Evolutionary conservation across 2,797 vertebrate genomes (phyloP), one percentile per base, ranked within the genome.

Genomic region (Takifugu ocellatus): DNA sequence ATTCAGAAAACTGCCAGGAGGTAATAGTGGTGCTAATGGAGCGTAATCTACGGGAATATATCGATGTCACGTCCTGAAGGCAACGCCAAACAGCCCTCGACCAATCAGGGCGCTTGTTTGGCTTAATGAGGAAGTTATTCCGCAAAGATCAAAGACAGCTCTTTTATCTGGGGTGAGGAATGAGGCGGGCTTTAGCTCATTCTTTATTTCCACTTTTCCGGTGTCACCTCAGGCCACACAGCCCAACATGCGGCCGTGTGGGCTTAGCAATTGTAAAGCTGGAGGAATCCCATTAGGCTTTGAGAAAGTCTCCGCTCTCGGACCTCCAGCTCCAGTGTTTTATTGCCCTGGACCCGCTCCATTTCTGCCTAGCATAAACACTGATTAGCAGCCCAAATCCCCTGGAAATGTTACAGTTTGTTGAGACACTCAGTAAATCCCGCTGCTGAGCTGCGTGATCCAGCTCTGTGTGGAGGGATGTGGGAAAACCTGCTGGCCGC

Each of bases 281-380:
- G 69, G 0, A 53, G 36, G 79, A 90, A 91, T 89, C 90, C 84
- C 86, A 88, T 91, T 88, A 89, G 89, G 66, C 81, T 76, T 56
- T 59, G 81, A 75, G 36, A 43, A 77, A 81, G 81, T 87, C 84
- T 82, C 72, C 76, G 86, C 85, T 83, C 81, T 86, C 72, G 68
- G 46, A 29, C 70, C 68, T 68, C 66, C 68, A 61, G 51, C 73
- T 50, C 61, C 49, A 77, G 51, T 45, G 58, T 62, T 58, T 72
- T 83, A 79, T 79, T 60, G 63, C 56, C 66, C 72, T 15, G 59
- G 9, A 68, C 59, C 29, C 1, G 33, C 44, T 56, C 45, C 61
- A 17, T 21, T n/a, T 14, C 31, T 50, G 49, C 39, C 29, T 31
- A 14, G 65, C 58, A 25, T 49, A 66, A 68, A 76, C 59, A 47